Evolutionary conservation across 2,797 vertebrate species (phyloP).

Genomic region (Poecilia picta): DNA sequence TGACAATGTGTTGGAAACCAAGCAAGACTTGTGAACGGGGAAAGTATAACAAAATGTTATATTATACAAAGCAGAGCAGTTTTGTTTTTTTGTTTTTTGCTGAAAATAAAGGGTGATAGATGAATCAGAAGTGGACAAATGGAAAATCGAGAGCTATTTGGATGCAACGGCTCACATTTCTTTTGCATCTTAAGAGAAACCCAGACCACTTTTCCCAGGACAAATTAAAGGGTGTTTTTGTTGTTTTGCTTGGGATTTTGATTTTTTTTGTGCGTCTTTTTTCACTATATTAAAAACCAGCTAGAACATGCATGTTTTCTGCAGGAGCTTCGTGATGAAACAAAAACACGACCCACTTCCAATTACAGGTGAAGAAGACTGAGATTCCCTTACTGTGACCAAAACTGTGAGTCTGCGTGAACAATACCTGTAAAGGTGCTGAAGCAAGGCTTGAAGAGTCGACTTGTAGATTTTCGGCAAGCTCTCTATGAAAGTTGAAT

Average conservation of each 20-base stretch:
- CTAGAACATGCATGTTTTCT: not conserved
- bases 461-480: slow-evolving; percentile 88
- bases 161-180: not conserved
- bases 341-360: not conserved
- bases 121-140: slow-evolving; percentile 37
- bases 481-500: slow-evolving; percentile 87
- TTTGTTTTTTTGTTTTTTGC: not conserved
- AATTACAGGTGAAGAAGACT: not conserved
- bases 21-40: not conserved
- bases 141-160: not conserved
- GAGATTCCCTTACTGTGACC: not conserved
- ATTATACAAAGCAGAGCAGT: not conserved
- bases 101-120: slow-evolving; percentile 19
- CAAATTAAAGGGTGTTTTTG: not conserved
- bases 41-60: not conserved
- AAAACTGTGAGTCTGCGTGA: not conserved
- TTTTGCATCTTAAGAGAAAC: not conserved
- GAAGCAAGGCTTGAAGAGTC: slow-evolving; percentile 90
- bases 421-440: slow-evolving; percentile 93
- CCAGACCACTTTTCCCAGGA: not conserved
- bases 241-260: not conserved
- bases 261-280: not conserved
- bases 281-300: not conserved
- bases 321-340: not conserved
- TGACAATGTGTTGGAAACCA: not conserved